Conservation (phyloP, 2,888 invertebrate species). For the Microdon myrmicae region DNA sequence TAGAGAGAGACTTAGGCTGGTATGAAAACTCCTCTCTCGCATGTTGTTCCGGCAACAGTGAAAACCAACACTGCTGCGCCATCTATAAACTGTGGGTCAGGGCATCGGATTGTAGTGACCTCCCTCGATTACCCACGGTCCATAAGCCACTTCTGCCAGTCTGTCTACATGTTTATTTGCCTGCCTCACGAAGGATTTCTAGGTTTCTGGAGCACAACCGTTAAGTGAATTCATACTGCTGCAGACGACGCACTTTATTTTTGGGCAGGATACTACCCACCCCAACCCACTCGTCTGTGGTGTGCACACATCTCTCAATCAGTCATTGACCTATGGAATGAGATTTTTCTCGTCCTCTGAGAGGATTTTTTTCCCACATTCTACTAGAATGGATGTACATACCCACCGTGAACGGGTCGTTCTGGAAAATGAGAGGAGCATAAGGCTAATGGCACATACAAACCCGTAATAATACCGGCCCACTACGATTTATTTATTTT, state of each 20-base stretch:
- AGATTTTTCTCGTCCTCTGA: constrained; percentile 39
- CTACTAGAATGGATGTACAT: constrained; percentile 21
- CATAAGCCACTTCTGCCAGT: constrained; percentile 4
- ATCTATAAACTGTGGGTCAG: too few relatives aligned
- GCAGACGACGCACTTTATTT: constrained; percentile 46
- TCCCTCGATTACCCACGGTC: too few relatives aligned
- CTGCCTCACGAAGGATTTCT: constrained; percentile 29
- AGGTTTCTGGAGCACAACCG: constrained; percentile 50
- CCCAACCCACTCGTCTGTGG: constrained; percentile 19
- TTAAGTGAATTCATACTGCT: constrained; percentile 37
- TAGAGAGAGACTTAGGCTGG: too few relatives aligned
- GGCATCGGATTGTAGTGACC: too few relatives aligned
- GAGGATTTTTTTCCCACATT: constrained; percentile 11
- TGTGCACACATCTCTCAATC: constrained; percentile 17
- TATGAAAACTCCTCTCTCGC: too few relatives aligned
- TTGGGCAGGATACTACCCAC: constrained; percentile 33
- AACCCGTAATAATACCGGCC: too few relatives aligned
- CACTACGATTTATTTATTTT: constrained; percentile 16
- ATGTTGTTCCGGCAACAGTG: too few relatives aligned
- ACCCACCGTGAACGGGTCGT: too few relatives aligned
- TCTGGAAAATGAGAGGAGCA: too few relatives aligned
- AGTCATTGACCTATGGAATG: constrained; percentile 27
- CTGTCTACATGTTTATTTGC: constrained; percentile 9
- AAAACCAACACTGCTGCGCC: too few relatives aligned
- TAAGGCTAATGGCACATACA: constrained; percentile 49